Evolutionary conservation across 23 tunicate genomes (phyloP), one percentile per base, ranked within the genome.

Genomic region (Halocynthia roretzi): DNA sequence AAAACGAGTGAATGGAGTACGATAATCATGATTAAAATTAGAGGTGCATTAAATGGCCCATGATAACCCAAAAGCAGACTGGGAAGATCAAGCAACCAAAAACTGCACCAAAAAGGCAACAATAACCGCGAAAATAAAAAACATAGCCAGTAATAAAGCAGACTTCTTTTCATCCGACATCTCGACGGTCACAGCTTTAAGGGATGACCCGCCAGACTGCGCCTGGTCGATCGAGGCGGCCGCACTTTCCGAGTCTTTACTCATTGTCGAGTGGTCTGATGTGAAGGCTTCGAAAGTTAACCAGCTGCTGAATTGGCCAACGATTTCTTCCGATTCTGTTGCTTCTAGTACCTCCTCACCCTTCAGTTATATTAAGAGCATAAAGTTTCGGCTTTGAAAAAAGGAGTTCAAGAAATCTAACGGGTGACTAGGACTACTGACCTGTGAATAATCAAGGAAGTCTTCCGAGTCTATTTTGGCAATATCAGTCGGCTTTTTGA

Each of bases 31-130:
- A 31, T 31, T 31, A 31, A 31, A 31, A 31, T 31, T 31, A 4
- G 44, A 31, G 44, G 44, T 31, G 44, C 44, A 31, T 31, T 31
- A 31, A 31, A 31, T 4, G 44, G 44, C 44, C 44, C 44, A 31
- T 31, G 44, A 31, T 31, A 31, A 31, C 44, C 44, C 44, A 31
- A 31, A 1, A 31, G 44, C 44, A 31, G 44, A 31, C 44, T 31
- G 44, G 1, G 23, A 50, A 74, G 23, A 62, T 74, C 56, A 74
- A 5, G 31, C 78, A 5, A 74, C 78, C 60, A 70, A 12, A 50
- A 72, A 71, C 56, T 85, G 89, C 80, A 80, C 80, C 11, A 55
- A 53, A 51, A 77, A 85, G 14, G 89, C 83, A 52, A 78, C 48
- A 10, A 85, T 51, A 67, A 85, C 68, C 52, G 89, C 89, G 56